Evolutionary conservation across 2,113 vertebrate genomes (phyloP), one percentile per base, ranked within the genome.

Genomic region (Gnathonemus echidnorhynchus): DNA sequence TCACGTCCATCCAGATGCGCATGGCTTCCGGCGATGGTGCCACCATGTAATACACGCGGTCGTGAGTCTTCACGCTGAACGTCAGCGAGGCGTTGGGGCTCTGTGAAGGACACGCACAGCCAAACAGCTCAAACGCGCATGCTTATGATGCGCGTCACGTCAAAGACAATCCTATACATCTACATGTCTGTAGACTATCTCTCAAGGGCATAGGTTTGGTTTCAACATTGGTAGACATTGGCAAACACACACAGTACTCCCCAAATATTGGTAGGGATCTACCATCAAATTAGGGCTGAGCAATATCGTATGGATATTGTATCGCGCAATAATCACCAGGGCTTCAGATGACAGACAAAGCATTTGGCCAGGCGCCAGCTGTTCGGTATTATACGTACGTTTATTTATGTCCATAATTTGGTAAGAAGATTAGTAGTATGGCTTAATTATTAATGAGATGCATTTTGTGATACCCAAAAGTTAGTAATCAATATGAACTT

Each of bases 11-110:
- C 98, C 98, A 99, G 95, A 99, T 98, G 89, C 98, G 94, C 98
- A 99, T 99, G 93, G 98, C 97, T 93, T 99, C 98, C 0, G 98
- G 97, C 0, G 98, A 98, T 0, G 98, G 98, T 46, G 98, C 98
- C 11, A 99, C 98, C 98, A 99, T 98, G 53, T 99, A 99, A 93
- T 99, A 99, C 91, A 99, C 97, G 86, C 98, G 94, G 94, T 99
- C 98, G 0, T 99, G 98, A 0, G 98, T 99, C 95, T 99, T 99
- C 27, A 99, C 97, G 0, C 98, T 99, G 94, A 99, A 99, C 42
- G 98, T 99, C 80, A 99, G 96, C 56, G 97, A 93, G 0, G 98
- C 98, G 93, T 98, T 99, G 86, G 98, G 98, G 91, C 98, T 99
- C 98, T 99, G 77, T 88, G 92, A 74, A 89, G 52, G 50, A 86